Conservation (phyloP, 2,113 vertebrate species). For the Sinocyclocheilus anshuiensis region DNA sequence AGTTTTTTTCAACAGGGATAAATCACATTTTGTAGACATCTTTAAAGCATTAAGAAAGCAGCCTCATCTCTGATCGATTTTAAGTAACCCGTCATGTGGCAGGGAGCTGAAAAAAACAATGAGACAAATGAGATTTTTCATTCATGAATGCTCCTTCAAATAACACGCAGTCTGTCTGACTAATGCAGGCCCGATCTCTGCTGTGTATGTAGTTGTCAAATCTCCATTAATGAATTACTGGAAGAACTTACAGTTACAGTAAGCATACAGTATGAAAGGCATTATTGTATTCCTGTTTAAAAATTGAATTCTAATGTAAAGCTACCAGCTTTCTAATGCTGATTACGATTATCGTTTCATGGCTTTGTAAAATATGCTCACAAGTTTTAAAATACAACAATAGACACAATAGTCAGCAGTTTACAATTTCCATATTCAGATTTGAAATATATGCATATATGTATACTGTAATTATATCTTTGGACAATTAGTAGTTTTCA, state of each 20-base stretch:
- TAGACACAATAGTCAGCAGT: background rate
- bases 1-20: too few species aligned
- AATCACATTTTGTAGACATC: too few species aligned
- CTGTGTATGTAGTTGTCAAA: background rate
- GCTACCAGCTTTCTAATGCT: background rate
- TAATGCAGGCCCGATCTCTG: background rate
- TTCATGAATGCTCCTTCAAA: background rate
- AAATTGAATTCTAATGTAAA: background rate
- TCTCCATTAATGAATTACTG: background rate
- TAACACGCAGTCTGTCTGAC: background rate
- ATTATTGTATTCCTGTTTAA: background rate
- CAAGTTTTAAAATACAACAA: background rate
- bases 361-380: background rate
- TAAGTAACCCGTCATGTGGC: background rate
- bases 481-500: background rate
- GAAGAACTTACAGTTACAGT: background rate
- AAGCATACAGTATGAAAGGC: background rate
- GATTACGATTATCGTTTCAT: background rate
- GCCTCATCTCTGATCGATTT: background rate
- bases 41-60: too few species aligned
- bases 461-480: background rate
- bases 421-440: background rate
- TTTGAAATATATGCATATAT: background rate
- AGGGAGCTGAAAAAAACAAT: background rate
- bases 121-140: slow-evolving; percentile 1